These are phyloP conservation scores for Eremobia ochroleuca DNA, from an alignment of 2,888 invertebrate genomes.

Conservation along the genomic window DNA sequence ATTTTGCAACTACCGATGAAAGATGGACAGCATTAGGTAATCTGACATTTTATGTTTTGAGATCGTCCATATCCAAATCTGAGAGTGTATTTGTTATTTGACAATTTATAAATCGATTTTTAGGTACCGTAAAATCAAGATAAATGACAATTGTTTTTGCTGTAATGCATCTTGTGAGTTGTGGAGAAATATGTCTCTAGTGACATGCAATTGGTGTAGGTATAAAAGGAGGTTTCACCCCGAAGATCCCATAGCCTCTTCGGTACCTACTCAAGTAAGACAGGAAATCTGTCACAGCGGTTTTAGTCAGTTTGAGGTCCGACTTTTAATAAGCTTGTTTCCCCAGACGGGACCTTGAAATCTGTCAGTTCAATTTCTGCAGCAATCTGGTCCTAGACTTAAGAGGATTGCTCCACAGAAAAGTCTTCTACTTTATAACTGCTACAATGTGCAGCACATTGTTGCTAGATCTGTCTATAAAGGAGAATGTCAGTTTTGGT, in stretches of 20 bases:
- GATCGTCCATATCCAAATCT: slow-evolving; percentile 1
- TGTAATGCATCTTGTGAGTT: neutral
- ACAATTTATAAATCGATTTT: neutral
- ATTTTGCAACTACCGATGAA: slow-evolving; percentile 50
- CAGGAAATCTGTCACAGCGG: no score
- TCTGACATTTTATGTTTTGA: slow-evolving; percentile 26
- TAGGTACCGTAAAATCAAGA: no score
- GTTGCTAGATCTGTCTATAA: neutral
- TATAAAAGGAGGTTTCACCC: neutral
- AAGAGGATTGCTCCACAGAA: neutral
- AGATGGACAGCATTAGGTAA: slow-evolving; percentile 39
- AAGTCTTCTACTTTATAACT: neutral
- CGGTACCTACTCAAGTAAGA: neutral
- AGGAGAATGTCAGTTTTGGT: neutral
- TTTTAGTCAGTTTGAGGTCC: no score
- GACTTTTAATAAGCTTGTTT: neutral
- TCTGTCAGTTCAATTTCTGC: no score
- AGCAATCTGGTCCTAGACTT: no score
- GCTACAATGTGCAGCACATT: no score
- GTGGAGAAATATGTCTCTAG: neutral
- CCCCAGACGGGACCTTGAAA: no score
- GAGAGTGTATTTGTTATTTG: neutral
- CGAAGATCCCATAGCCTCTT: neutral
- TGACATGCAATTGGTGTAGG: neutral
- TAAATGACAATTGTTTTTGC: neutral